A percentile compares a stretch with the other conserved stretches of the same genome.
Conservation (phyloP, 2,797 vertebrate species). For the Protosalanx chinensis region DNA sequence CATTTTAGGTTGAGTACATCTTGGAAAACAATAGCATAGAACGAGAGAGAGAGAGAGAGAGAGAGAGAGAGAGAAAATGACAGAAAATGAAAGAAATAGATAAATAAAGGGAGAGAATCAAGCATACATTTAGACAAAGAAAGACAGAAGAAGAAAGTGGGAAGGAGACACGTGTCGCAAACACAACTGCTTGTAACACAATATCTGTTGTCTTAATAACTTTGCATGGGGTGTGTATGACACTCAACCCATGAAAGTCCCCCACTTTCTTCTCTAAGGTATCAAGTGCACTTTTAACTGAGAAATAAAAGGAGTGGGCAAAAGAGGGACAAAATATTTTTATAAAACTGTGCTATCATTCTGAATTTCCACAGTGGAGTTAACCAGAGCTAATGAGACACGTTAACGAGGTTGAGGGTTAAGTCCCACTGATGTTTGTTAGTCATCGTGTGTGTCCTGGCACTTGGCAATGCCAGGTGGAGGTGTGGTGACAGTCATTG, state of each 20-base stretch:
- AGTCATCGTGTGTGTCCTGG: constrained; percentile 7
- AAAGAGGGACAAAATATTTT: not conserved
- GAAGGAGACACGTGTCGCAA: not conserved
- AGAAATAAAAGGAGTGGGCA: not conserved
- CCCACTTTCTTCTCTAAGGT: not conserved
- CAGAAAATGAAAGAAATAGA: too few relatives aligned
- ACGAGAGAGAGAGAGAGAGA: not conserved
- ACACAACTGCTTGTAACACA: too few relatives aligned
- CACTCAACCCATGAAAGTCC: not conserved
- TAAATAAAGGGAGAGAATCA: too few relatives aligned
- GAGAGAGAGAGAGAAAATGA: not conserved
- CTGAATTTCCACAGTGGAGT: not conserved
- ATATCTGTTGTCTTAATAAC: not conserved
- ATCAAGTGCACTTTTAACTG: not conserved
- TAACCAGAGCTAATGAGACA: not conserved
- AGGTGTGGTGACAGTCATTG: not conserved
- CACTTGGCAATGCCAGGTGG: not conserved
- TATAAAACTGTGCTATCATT: not conserved
- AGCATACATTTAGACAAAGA: not conserved
- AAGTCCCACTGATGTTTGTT: not conserved
- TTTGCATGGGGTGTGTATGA: not conserved
- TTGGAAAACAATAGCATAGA: not conserved
- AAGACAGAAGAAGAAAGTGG: not conserved
- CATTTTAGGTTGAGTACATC: not conserved
- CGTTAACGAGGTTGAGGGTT: not conserved